Percentiles rank a stretch among this genome's conserved stretches.
These are phyloP conservation scores for Deladenus siricidicola DNA, from an alignment of 2,888 invertebrate species.

Conservation along the genomic window DNA sequence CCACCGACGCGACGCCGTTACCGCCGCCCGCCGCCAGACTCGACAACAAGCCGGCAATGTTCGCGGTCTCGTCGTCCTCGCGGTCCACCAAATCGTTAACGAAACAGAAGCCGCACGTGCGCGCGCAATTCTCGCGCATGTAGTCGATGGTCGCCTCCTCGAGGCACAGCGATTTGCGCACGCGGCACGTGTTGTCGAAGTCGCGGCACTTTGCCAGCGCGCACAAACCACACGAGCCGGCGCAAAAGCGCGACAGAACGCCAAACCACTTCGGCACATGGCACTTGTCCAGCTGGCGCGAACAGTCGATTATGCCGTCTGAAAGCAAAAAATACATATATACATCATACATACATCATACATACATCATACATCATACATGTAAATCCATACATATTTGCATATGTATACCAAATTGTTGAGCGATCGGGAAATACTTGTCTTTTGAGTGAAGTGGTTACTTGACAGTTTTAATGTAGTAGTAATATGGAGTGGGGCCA, in stretches of 20 bases:
- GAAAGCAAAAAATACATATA: not conserved
- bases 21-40: not conserved
- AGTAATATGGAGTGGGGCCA: too few species aligned
- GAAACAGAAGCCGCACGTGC: conserved; percentile 31
- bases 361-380: too few species aligned
- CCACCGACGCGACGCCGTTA: not conserved
- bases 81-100: conserved; percentile 18
- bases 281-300: conserved; percentile 31
- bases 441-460: too few species aligned
- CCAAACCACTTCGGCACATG: conserved; percentile 28
- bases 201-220: conserved; percentile 20
- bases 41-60: not conserved
- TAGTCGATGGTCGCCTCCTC: conserved; percentile 19
- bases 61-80: conserved; percentile 6
- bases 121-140: conserved; percentile 31
- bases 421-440: too few species aligned
- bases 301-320: conserved; percentile 32
- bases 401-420: too few species aligned
- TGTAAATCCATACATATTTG: too few species aligned
- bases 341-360: too few species aligned
- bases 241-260: conserved; percentile 30
- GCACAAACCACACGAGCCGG: conserved; percentile 30
- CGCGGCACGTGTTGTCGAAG: conserved; percentile 25
- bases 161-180: conserved; percentile 20
- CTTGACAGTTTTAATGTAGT: too few species aligned